A percentile compares a stretch with the other conserved stretches of the same genome.
Evolutionary conservation across 2,113 vertebrate species (phyloP).

Genomic region (Turdus rufiventris): DNA sequence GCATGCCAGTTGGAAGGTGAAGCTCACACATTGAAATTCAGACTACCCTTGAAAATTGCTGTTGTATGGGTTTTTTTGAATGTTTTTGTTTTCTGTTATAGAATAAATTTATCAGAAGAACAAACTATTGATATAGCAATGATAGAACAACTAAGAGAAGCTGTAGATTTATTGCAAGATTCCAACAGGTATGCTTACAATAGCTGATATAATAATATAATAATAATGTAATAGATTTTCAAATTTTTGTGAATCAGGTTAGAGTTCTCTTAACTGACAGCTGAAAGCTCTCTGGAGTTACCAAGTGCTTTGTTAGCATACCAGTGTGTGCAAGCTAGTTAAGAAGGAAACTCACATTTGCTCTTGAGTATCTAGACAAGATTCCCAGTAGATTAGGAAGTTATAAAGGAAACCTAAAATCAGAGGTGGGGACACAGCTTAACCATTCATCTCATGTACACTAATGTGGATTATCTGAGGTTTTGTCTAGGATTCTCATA

Average conservation of each 20-base stretch:
- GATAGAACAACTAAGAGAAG: constrained; percentile 88
- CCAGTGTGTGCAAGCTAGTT: not conserved
- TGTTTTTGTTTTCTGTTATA: constrained; percentile 55
- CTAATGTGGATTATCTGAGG: not conserved
- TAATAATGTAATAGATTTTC: not conserved
- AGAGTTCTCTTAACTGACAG: not conserved
- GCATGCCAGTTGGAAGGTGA: not conserved
- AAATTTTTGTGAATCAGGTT: not conserved
- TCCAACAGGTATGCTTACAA: constrained; percentile 75
- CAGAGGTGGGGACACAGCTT: not conserved
- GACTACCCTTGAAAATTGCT: not conserved
- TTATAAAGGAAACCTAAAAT: not conserved
- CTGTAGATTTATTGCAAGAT: constrained; percentile 85
- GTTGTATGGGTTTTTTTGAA: not conserved
- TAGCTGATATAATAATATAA: not conserved
- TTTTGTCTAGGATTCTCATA: not conserved
- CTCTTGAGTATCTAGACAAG: not conserved
- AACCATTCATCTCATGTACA: not conserved
- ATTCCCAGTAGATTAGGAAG: not conserved
- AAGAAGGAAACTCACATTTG: not conserved
- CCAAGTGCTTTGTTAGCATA: not conserved
- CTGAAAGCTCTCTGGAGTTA: not conserved
- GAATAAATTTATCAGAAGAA: constrained; percentile 74
- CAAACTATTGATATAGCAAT: constrained; percentile 76
- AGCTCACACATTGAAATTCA: not conserved